Evolutionary conservation across 2,113 vertebrate species (phyloP), one percentile per base, ranked within the genome.

Genomic region (Muntiacus muntjak): DNA sequence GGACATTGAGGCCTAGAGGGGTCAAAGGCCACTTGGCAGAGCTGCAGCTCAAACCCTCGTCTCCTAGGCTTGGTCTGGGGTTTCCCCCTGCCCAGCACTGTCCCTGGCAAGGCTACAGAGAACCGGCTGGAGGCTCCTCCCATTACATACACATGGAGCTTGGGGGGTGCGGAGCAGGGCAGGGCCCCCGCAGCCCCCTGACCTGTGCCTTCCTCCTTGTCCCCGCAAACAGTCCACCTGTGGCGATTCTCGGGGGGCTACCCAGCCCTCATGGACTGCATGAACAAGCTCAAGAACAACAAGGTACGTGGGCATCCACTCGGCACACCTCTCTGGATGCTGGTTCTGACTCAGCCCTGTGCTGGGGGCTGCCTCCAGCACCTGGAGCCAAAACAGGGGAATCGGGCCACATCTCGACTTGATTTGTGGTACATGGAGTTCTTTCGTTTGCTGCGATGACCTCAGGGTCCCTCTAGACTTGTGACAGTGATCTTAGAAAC

Each of bases 171-270:
- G 36, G 67, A 74, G 67, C 45, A 43, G 91, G 79, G 36, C 40
- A 57, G 81, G 33, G 36, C 13, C 45, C 30, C 50, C 3, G 26
- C 26, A 25, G 54, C 13, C 7, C 76, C 36, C 94, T 98, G 50
- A 97, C 86, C 36, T 57, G 14, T 17, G 11, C 71, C 40, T 79
- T 60, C 36, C 71, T 58, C 30, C 58, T 15, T 19, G 47, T 3
- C 91, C 57, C 87, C n/a, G 13, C 67, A 81, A 96, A 97, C 97
- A 99, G 99, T 99, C 98, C 99, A 99, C 95, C 99, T 99, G 11
- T 99, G 99, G 99, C 98, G 99, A 52, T 99, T 99, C 98, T 99
- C 98, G 2, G 99, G 99, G 0, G 99, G 99, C 30, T 99, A 99
- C 98, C 99, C 99, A 0, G 99, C 99, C 11, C 98, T 99, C 97